Base-by-base conservation (phyloP, 2,797 vertebrate genomes). In the Sebastes flavidus region DNA sequence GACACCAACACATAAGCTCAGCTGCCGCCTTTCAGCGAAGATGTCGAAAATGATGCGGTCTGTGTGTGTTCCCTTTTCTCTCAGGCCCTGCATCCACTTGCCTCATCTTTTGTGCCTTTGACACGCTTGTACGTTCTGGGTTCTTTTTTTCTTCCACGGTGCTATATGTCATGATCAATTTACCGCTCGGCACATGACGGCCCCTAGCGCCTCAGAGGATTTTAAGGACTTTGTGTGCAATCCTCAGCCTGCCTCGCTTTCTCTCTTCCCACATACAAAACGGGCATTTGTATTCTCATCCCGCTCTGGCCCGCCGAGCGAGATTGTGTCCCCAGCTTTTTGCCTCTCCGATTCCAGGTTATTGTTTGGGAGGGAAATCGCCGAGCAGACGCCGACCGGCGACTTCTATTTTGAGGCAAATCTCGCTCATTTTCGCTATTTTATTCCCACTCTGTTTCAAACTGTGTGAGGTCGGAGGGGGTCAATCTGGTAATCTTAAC, bases 121-220 rank as follows among this genome's bases (percentile, higher is more conserved):
- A 94, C 93, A 94, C 80, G 89, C 92, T 90, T 81, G 86, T 92
- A 92, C 87, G 87, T 93, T 94, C 91, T 65, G 81, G 84, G 52
- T 83, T 88, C 77, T 84, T 88, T 91, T 84, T 61, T 54, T 54
- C 49, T 54, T 84, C 78, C 88, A 82, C 83, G 72, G 77, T 71
- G 89, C 90, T 85, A 80, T 85, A 80, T 94, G 94, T 95, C 93
- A 90, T 78, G 91, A 95, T 95, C 94, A 95, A 95, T 95, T 95
- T 95, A 87, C 90, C 91, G 91, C 92, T 92, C 91, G 87, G 91
- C 93, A 93, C 93, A 94, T 95, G 94, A 95, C 89, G 91, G 87
- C 87, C 90, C 81, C 87, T 81, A 88, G 91, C 88, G 91, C 92
- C 93, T 93, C 89, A 11, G 90, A 93, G 91, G 93, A 93, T 94